Evolutionary conservation across 2,888 invertebrate species (phyloP).

Genomic region (Eutolmus rufibarbis): DNA sequence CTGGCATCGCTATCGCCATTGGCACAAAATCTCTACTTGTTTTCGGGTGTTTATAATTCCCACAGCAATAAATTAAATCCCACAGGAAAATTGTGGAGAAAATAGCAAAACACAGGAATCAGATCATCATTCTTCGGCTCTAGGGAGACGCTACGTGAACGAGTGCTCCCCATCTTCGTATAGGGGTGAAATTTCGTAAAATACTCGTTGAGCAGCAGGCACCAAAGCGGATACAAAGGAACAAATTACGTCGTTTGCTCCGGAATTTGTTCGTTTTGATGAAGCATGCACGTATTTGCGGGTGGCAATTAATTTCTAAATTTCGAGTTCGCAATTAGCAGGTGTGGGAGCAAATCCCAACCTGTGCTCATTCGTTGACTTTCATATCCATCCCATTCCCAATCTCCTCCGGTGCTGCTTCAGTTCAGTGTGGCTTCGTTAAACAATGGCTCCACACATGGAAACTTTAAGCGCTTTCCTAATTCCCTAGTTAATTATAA

Average conservation of each 20-base stretch:
- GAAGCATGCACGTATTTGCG: slow-evolving; percentile 22
- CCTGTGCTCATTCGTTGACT: background rate
- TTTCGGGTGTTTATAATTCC: slow-evolving; percentile 35
- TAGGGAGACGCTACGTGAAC: background rate
- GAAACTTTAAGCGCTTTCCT: background rate
- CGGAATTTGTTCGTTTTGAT: slow-evolving; percentile 15
- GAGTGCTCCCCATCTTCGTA: background rate
- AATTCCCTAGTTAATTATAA: background rate
- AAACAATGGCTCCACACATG: background rate
- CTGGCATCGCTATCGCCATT: slow-evolving; percentile 5
- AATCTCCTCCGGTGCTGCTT: background rate
- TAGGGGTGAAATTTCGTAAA: background rate
- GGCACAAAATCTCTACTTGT: slow-evolving; percentile 15
- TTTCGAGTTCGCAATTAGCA: slow-evolving; percentile 20
- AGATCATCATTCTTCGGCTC: background rate
- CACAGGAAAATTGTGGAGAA: slow-evolving; percentile 20
- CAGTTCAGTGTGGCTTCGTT: background rate
- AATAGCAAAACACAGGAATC: slow-evolving; percentile 32
- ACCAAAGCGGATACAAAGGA: background rate
- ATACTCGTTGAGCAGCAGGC: background rate
- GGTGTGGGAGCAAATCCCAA: background rate
- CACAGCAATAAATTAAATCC: slow-evolving; percentile 38
- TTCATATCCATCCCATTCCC: background rate
- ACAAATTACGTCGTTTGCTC: slow-evolving; percentile 5
- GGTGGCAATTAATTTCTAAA: slow-evolving; percentile 37